Evolutionary conservation across 2,797 vertebrate species (phyloP).

Genomic region (Mionectes olivaceus): DNA sequence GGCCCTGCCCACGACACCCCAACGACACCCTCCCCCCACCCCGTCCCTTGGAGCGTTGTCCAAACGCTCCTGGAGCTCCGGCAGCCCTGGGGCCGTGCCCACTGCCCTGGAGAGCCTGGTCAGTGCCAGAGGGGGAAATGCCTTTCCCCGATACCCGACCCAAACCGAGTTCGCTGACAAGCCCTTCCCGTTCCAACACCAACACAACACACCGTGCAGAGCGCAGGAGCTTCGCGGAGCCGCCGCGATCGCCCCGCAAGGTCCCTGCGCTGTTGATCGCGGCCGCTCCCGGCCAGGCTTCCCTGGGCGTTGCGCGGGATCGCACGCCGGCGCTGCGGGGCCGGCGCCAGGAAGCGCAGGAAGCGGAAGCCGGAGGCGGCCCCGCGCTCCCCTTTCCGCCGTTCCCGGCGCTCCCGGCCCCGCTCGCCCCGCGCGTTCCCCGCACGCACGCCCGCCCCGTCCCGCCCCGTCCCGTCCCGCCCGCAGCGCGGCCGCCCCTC

Average conservation of each 20-base stretch:
- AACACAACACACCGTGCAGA: neutral
- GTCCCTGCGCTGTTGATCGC: neutral
- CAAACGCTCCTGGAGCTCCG: neutral
- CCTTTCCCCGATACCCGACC: rapidly evolving
- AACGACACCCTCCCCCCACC: neutral
- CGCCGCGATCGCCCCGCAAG: neutral
- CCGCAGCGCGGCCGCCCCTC: too few relatives aligned
- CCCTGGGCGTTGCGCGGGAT: too few relatives aligned
- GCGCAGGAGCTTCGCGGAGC: neutral
- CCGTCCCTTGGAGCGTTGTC: rapidly evolving
- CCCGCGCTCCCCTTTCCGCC: neutral
- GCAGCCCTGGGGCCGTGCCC: neutral
- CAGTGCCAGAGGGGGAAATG: neutral
- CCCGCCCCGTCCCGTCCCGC: neutral
- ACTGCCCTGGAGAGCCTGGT: neutral
- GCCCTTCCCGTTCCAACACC: neutral
- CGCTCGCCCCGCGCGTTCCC: neutral
- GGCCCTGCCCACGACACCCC: neutral
- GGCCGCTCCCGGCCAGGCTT: too few relatives aligned
- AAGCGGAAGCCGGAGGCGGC: neutral
- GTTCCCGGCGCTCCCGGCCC: neutral
- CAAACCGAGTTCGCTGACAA: too few relatives aligned
- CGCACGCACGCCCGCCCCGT: neutral
- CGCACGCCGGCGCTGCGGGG: neutral
- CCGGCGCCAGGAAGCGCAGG: neutral